Conservation (phyloP, 2,888 invertebrate species). For the Mongoloraphidia duomilia region DNA sequence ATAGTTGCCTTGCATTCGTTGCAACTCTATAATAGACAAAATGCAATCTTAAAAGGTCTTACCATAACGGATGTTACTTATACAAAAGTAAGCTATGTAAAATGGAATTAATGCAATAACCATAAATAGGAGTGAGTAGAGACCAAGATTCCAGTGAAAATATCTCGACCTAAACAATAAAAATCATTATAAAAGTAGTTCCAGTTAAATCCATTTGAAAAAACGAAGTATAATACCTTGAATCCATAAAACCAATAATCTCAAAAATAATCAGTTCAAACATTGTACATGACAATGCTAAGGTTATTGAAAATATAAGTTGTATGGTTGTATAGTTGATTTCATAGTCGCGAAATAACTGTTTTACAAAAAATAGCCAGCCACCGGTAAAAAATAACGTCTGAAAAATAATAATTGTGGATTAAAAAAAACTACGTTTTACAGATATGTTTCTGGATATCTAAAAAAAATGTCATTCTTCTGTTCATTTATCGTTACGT, state of each 20-base stretch:
- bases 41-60: constrained; percentile 22
- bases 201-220: constrained; percentile 7
- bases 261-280: constrained; percentile 99
- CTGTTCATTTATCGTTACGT: too few relatives aligned
- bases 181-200: constrained; percentile 2
- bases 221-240: constrained; percentile 46
- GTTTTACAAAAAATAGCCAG: constrained; percentile 96
- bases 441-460: too few relatives aligned
- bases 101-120: constrained; percentile 93
- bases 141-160: constrained; percentile 88
- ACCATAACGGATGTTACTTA: constrained; percentile 80
- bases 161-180: constrained; percentile 61
- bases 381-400: constrained; percentile 89
- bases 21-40: too few relatives aligned
- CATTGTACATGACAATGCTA: constrained; percentile 95
- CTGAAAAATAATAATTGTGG: constrained; percentile 36
- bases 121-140: constrained; percentile 83
- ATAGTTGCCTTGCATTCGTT: too few relatives aligned
- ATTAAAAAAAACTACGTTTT: too few relatives aligned
- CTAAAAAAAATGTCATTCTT: too few relatives aligned
- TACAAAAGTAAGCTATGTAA: constrained; percentile 89
- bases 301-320: constrained; percentile 88
- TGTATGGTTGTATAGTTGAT: constrained; percentile 89
- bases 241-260: constrained; percentile 84
- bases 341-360: constrained; percentile 94